A percentile compares a stretch with the other conserved stretches of the same genome.
Conservation (phyloP, 2,113 vertebrate genomes). For the Clarias gariepinus region DNA sequence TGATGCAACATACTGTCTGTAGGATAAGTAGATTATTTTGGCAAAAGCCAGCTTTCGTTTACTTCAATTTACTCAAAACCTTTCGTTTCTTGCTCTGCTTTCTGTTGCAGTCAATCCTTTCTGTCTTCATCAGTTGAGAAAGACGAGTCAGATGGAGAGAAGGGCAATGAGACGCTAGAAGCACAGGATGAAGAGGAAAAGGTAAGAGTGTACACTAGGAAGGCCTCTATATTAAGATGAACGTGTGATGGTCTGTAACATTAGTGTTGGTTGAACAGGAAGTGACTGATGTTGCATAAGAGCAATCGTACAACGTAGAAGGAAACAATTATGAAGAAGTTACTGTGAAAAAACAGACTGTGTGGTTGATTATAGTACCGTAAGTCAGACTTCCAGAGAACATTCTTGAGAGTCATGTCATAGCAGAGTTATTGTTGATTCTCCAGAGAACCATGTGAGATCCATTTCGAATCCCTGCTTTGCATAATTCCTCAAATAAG, state of each 20-base stretch:
- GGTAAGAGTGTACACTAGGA: conserved; percentile 1
- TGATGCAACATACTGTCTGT: neutral
- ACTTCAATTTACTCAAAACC: neutral
- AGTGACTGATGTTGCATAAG: neutral
- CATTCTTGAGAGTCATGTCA: neutral
- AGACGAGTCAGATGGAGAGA: conserved; percentile 39
- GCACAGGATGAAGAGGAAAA: conserved; percentile 20
- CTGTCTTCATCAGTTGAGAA: conserved; percentile 15
- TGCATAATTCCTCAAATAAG: too few species aligned
- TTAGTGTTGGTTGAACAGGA: neutral
- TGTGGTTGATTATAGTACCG: neutral
- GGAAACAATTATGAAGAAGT: neutral
- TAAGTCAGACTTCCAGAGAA: neutral
- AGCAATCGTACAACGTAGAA: neutral
- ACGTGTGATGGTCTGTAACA: neutral
- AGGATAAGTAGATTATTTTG: conserved; percentile 6
- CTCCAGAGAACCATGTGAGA: neutral
- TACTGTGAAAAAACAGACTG: neutral
- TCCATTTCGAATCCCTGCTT: neutral
- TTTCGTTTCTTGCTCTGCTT: neutral
- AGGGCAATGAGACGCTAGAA: conserved; percentile 22
- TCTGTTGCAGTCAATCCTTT: neutral
- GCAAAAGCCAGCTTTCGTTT: neutral
- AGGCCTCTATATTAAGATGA: neutral
- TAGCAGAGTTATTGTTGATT: neutral